Evolutionary conservation across 30 jellyfish, hydroid and myxozoan species (phyloP).

Genomic region (Aurelia sp.): DNA sequence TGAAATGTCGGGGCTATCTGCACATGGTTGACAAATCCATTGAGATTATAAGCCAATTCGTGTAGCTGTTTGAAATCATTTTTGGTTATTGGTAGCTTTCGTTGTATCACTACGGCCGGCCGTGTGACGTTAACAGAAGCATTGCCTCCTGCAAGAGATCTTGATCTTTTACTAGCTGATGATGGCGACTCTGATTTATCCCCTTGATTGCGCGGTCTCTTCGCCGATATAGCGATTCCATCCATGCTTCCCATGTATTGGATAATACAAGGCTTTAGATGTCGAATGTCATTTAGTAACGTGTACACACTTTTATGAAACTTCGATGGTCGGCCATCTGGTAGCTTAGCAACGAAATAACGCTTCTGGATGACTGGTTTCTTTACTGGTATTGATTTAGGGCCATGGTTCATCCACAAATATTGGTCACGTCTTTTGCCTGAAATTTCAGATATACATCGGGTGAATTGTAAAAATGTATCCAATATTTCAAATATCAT

Average conservation of each 20-base stretch:
- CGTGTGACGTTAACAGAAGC: constrained; percentile 26
- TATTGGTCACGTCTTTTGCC: constrained; percentile 79
- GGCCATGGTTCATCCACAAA: constrained; percentile 92
- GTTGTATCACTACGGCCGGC: constrained; percentile 29
- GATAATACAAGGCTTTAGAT: constrained; percentile 75
- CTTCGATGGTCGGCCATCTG: constrained; percentile 88
- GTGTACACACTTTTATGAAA: constrained; percentile 85
- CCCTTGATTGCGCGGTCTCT: constrained; percentile 20
- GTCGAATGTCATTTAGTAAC: constrained; percentile 74
- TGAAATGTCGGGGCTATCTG: constrained; percentile 72
- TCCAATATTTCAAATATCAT: too few species aligned
- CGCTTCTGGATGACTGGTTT: constrained; percentile 82
- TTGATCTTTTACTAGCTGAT: constrained; percentile 16
- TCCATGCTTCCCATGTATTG: constrained; percentile 87
- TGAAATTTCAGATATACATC: constrained; percentile 4
- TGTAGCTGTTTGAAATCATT: constrained; percentile 83
- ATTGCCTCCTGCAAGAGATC: neutral
- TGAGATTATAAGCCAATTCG: constrained; percentile 76
- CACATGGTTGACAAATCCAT: constrained; percentile 62
- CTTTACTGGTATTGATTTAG: constrained; percentile 86
- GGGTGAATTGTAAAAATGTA: neutral
- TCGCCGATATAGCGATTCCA: constrained; percentile 44
- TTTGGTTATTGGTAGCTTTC: constrained; percentile 41
- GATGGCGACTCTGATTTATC: neutral
- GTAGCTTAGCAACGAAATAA: constrained; percentile 84